Conservation (phyloP, 2,113 vertebrate species). For the Petrocephalus zakoni region DNA sequence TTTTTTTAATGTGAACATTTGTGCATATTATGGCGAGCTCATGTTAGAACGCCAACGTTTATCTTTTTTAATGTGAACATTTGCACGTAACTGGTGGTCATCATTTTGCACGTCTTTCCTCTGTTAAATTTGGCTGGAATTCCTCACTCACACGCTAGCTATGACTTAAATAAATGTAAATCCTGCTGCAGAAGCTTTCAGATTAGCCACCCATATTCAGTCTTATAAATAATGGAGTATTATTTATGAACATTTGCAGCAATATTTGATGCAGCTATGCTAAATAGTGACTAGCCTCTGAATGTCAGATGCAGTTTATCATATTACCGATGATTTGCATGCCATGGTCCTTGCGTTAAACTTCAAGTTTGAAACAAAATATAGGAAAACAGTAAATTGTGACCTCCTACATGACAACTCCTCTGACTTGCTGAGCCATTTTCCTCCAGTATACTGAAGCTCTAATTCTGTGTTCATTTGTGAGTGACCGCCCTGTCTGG, state of each 20-base stretch:
- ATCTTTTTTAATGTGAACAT: background rate
- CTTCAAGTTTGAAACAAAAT: background rate
- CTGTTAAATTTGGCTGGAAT: background rate
- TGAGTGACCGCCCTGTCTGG: background rate
- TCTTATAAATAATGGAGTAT: constrained; percentile 2
- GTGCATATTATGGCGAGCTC: background rate
- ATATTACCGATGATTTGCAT: constrained; percentile 15
- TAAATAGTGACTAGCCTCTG: background rate
- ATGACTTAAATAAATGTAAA: background rate
- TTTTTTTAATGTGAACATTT: background rate
- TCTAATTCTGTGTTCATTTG: background rate
- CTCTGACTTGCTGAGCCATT: background rate
- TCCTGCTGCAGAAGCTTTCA: background rate
- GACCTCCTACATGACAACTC: background rate
- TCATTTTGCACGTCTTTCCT: background rate
- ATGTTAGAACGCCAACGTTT: background rate
- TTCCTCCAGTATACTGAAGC: background rate
- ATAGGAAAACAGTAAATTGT: constrained; percentile 13
- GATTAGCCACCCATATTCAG: background rate
- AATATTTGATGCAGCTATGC: constrained; percentile 9
- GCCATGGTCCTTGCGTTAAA: background rate
- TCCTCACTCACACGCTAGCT: background rate
- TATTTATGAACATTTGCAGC: background rate
- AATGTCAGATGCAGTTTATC: background rate
- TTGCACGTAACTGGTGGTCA: background rate